Conservation (phyloP, 1,140 invertebrate genomes). For the Diabrotica undecimpunctata region DNA sequence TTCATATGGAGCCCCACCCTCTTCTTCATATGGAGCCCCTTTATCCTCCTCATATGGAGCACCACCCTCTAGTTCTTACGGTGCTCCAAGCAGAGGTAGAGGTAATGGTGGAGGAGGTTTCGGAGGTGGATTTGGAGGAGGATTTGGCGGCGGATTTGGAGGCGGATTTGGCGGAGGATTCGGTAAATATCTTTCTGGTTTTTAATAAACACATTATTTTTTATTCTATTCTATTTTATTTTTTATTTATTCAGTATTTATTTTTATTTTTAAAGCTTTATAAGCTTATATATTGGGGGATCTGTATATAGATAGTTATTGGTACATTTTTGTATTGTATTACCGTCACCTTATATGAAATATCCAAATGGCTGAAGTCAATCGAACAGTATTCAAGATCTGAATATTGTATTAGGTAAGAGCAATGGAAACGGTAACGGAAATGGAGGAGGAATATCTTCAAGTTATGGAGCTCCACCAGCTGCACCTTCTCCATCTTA, state of each 20-base stretch:
- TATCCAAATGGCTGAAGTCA: too few relatives aligned
- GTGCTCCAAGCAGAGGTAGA: conserved; percentile 38
- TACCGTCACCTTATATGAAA: too few relatives aligned
- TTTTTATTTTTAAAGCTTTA: too few relatives aligned
- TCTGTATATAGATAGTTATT: too few relatives aligned
- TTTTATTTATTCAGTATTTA: too few relatives aligned
- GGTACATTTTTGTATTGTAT: too few relatives aligned
- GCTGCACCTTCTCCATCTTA: conserved; percentile 47
- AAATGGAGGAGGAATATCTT: conserved; percentile 31
- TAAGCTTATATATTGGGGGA: too few relatives aligned
- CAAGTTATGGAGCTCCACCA: conserved; percentile 19
- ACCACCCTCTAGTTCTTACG: conserved; percentile 48
- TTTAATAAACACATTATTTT: too few relatives aligned
- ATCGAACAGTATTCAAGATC: too few relatives aligned
- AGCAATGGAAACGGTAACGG: conserved; percentile 25
- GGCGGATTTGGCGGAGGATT: conserved; percentile 27
- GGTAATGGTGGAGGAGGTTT: conserved; percentile 26
- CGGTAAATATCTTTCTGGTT: too few relatives aligned
- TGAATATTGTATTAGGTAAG: too few relatives aligned
- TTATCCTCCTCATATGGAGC: conserved; percentile 41
- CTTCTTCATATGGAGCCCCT: conserved; percentile 48
- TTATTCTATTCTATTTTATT: too few relatives aligned
- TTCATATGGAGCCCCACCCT: conserved; percentile 41
- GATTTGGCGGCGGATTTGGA: conserved; percentile 35
- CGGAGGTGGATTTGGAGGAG: conserved; percentile 28